Evolutionary conservation across 1,140 invertebrate species (phyloP).

Genomic region (Andricus grossulariae): DNA sequence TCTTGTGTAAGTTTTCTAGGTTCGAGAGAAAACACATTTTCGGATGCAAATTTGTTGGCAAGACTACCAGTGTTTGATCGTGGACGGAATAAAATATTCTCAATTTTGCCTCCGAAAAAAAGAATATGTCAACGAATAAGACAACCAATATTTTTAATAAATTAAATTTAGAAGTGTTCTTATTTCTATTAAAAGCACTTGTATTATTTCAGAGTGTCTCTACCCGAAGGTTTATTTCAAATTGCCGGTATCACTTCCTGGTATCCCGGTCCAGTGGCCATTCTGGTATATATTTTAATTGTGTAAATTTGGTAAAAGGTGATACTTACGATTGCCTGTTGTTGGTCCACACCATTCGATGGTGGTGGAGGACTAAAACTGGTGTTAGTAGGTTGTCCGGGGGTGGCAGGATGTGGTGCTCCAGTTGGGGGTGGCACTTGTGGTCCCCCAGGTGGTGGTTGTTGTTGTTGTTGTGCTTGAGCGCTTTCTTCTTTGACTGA

Average conservation of each 20-base stretch:
- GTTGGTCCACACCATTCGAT: constrained; percentile 73
- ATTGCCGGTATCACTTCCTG: no score
- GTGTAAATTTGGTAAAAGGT: not conserved
- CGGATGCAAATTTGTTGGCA: not conserved
- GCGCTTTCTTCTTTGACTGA: constrained; percentile 69
- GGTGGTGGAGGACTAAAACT: constrained; percentile 73
- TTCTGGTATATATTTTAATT: not conserved
- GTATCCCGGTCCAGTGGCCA: no score
- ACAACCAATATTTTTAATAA: not conserved
- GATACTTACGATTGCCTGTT: constrained; percentile 70
- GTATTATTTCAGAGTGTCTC: no score
- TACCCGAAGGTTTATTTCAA: no score
- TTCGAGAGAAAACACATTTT: not conserved
- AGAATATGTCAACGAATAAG: no score
- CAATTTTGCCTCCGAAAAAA: no score
- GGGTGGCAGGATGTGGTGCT: constrained; percentile 61
- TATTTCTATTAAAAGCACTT: no score
- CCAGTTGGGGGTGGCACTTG: constrained; percentile 65
- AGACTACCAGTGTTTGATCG: not conserved
- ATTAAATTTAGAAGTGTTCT: no score
- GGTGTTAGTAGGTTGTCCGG: constrained; percentile 65
- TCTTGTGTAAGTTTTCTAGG: constrained; percentile 11
- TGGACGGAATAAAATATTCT: constrained; percentile 7
- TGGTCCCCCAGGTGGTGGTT: constrained; percentile 62
- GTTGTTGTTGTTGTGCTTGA: constrained; percentile 66